Conservation (phyloP, 1,140 invertebrate species). For the Scaptomyza montana region DNA sequence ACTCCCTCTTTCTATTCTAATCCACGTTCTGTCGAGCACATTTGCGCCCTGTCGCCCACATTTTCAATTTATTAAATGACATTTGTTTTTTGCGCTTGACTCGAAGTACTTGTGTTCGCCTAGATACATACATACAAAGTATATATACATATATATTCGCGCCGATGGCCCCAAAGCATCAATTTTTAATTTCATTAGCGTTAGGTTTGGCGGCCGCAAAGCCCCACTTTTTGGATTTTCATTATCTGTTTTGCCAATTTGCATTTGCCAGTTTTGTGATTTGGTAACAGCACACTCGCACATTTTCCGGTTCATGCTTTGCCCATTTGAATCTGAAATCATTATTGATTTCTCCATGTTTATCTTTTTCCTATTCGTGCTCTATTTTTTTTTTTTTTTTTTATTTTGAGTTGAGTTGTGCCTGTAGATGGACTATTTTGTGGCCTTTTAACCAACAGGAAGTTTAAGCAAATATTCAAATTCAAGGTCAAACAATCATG, state of each 20-base stretch:
- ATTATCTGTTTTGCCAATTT: conserved; percentile 81
- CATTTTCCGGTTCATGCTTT: conserved; percentile 78
- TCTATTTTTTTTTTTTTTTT: not conserved
- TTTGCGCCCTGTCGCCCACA: conserved; percentile 22
- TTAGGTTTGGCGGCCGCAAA: conserved; percentile 28
- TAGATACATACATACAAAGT: conserved; percentile 38
- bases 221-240: conserved; percentile 58
- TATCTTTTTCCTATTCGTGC: conserved; percentile 5
- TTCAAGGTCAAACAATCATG: conserved; percentile 51
- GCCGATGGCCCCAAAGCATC: conserved; percentile 73
- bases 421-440: conserved; percentile 37
- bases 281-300: conserved; percentile 47
- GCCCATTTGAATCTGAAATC: conserved; percentile 80
- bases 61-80: conserved; percentile 81
- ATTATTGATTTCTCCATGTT: conserved; percentile 64
- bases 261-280: conserved; percentile 65
- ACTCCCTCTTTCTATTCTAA: not conserved
- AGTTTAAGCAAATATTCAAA: conserved; percentile 7
- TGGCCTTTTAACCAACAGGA: conserved; percentile 23
- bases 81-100: conserved; percentile 57
- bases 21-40: not conserved
- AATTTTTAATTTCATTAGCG: conserved; percentile 82
- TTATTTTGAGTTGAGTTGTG: conserved; percentile 10
- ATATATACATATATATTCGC: conserved; percentile 3
- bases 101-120: conserved; percentile 37